phyloP scores from a whole-genome alignment of 2,888 invertebrate genomes.

The Azorinus chamasolen region DNA sequence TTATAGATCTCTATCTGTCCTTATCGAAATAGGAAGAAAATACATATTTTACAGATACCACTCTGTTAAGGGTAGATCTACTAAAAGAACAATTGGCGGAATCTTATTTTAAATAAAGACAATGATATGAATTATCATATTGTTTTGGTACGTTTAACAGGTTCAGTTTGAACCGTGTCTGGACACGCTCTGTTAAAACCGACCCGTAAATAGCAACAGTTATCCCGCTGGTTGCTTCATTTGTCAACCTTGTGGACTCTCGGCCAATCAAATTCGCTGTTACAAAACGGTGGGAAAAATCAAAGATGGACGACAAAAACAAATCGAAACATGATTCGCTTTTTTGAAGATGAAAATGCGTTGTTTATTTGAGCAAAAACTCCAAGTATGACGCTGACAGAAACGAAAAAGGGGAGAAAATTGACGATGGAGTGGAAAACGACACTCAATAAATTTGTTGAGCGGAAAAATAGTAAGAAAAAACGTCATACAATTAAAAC shows the following conservation, averaged over 20 bases:
- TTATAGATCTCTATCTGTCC: too few relatives aligned
- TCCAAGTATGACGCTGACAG: constrained; percentile 67
- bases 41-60: too few relatives aligned
- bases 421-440: constrained; percentile 75
- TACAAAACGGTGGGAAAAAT: constrained; percentile 70
- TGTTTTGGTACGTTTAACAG: too few relatives aligned
- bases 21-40: too few relatives aligned
- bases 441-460: constrained; percentile 73
- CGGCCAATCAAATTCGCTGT: constrained; percentile 70
- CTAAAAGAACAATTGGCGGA: too few relatives aligned
- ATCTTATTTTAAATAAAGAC: too few relatives aligned
- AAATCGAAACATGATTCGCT: constrained; percentile 41
- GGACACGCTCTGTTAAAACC: too few relatives aligned
- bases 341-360: constrained; percentile 5
- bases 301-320: constrained; percentile 74
- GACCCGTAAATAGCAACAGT: too few relatives aligned
- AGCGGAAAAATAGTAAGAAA: constrained; percentile 73
- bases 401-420: constrained; percentile 50
- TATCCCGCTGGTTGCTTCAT: too few relatives aligned
- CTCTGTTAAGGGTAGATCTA: too few relatives aligned
- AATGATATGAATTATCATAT: too few relatives aligned
- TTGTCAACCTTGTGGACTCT: not conserved
- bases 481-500: constrained; percentile 7
- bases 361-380: constrained; percentile 6
- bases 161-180: too few relatives aligned